These are phyloP conservation scores for Zeus faber DNA, from an alignment of 2,113 vertebrate species.

Conservation along the genomic window DNA sequence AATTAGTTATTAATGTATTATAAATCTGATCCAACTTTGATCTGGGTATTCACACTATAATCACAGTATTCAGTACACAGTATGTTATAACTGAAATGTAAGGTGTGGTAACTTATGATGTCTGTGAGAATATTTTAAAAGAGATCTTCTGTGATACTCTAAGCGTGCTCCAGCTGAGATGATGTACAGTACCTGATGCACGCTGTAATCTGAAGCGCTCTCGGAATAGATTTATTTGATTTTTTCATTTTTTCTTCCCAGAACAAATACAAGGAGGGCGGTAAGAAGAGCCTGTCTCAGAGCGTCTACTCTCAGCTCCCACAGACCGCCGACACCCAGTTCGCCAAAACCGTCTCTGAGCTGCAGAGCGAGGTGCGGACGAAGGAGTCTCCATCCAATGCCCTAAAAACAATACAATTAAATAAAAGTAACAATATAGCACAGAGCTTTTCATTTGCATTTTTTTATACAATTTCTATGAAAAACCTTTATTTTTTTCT, in stretches of 20 bases:
- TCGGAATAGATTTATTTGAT: neutral
- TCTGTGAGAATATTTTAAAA: too few species aligned
- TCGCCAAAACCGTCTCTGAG: conserved; percentile 76
- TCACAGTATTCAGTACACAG: too few species aligned
- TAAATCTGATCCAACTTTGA: too few species aligned
- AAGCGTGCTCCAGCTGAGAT: too few species aligned
- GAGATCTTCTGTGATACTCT: too few species aligned
- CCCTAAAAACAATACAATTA: neutral
- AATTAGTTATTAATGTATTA: too few species aligned
- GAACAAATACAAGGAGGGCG: conserved; percentile 80
- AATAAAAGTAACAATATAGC: neutral
- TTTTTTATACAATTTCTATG: too few species aligned
- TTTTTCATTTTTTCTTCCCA: conserved; percentile 26
- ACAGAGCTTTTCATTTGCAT: neutral
- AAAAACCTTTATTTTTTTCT: conserved; percentile 30
- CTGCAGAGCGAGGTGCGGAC: conserved; percentile 81
- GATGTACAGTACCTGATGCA: too few species aligned
- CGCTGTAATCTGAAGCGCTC: neutral
- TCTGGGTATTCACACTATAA: too few species aligned
- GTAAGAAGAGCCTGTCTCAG: conserved; percentile 73
- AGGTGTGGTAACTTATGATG: too few species aligned
- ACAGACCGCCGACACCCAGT: conserved; percentile 83
- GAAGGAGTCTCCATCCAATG: neutral
- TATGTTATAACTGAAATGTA: too few species aligned
- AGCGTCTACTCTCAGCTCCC: conserved; percentile 82